Evolutionary conservation across 2,888 invertebrate species (phyloP).

Genomic region (Trichogramma evanescens): DNA sequence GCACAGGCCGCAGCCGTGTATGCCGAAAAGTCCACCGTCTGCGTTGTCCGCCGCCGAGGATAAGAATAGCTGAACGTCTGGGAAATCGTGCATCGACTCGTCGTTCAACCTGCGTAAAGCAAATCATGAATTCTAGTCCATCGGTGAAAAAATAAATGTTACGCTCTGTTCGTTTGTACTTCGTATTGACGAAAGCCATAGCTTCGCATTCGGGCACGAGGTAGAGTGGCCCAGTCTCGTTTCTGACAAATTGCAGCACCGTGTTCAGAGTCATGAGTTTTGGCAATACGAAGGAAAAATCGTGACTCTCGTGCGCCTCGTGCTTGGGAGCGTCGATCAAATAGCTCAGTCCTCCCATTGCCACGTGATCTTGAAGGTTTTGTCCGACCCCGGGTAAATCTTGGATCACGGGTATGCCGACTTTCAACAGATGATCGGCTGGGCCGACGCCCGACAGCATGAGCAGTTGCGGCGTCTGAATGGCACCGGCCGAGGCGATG

Average conservation of each 20-base stretch:
- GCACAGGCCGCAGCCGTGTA: conserved; percentile 60
- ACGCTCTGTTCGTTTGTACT: conserved; percentile 34
- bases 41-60: conserved; percentile 68
- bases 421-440: conserved; percentile 54
- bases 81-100: conserved; percentile 56
- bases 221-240: conserved; percentile 62
- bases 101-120: background rate
- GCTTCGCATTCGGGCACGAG: conserved; percentile 71
- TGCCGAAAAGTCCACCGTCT: conserved; percentile 70
- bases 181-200: conserved; percentile 71
- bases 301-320: conserved; percentile 32
- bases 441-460: conserved; percentile 82
- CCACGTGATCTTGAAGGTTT: conserved; percentile 79
- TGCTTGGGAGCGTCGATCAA: conserved; percentile 60
- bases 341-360: conserved; percentile 65
- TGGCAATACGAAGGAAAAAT: conserved; percentile 63
- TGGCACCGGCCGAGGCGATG: conserved; percentile 76
- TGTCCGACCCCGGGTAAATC: conserved; percentile 68
- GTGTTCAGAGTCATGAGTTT: conserved; percentile 57
- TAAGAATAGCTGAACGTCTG: conserved; percentile 73
- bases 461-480: conserved; percentile 77
- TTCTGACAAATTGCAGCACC: conserved; percentile 57
- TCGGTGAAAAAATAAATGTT: background rate
- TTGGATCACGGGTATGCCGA: conserved; percentile 56
- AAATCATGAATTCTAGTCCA: background rate